A percentile compares a stretch with the other conserved stretches of the same genome.
These are phyloP conservation scores for pig (Sus scrofa) DNA, from an alignment of 2,113 vertebrate genomes.

Conservation along the genomic window DNA sequence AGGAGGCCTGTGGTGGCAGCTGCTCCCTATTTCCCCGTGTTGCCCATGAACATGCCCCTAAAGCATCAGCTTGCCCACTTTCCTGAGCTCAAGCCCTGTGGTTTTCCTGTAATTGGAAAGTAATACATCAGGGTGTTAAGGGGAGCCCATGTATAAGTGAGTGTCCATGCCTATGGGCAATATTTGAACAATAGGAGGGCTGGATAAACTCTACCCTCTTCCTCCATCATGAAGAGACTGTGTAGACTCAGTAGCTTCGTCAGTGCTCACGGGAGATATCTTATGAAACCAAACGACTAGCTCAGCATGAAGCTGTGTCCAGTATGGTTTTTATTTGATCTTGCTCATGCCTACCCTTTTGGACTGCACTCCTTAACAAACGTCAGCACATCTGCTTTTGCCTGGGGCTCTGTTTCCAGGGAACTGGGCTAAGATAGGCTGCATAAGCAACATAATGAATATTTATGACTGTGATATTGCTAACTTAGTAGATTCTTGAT, in stretches of 20 bases:
- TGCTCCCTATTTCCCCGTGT: neutral
- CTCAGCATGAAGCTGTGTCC: neutral
- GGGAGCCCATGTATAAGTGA: neutral
- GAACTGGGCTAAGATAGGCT: neutral
- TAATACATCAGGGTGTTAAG: neutral
- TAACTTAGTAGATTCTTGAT: neutral
- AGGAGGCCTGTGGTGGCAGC: neutral
- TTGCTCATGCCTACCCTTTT: neutral
- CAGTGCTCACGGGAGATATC: neutral
- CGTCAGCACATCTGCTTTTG: neutral
- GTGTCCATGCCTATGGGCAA: neutral
- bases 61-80: neutral
- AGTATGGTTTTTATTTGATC: neutral
- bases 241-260: neutral
- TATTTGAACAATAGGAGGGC: neutral
- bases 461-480: slow-evolving; percentile 27
- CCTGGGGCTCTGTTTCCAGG: slow-evolving; percentile 16
- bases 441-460: neutral
- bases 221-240: neutral
- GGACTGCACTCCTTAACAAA: neutral
- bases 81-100: neutral
- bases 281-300: neutral
- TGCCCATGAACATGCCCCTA: neutral
- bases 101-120: neutral
- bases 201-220: neutral